Base-by-base conservation (phyloP, 2,888 invertebrate species). In the Trachelus iudaicus region DNA sequence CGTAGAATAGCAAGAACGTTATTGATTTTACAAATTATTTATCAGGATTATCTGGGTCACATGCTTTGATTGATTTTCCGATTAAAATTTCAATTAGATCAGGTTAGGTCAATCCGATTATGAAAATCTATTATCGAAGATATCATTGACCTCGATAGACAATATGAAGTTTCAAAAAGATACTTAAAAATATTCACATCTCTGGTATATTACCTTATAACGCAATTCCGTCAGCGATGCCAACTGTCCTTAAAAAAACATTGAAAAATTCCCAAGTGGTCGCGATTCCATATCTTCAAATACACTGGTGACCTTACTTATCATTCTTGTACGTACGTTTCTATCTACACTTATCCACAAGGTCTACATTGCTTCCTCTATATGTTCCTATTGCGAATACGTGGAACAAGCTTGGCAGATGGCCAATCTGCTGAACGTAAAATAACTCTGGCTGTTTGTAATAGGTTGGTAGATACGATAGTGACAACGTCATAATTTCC, bases 391-490 rank as follows among this genome's bases (percentile, higher is more conserved):
- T 56, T 56, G 56, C 56, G 2, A 56, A 56, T 56, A 15, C 56
- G 56, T 15, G 56, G 56, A 82, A 86, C 86, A 87, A 87, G 83
- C 80, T 87, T 88, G 88, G 88, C 87, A 34, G 71, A 31, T 76
- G 75, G 69, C 87, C 88, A 88, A 83, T 79, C 79, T 79, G 80
- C 81, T 83, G 86, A 85, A 83, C 82, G 83, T 87, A 85, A 84
- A 88, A 88, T 87, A 87, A 87, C 87, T 84, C 81, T 83, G 78
- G 79, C 81, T 74, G 74, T 71, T 33, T 56, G 56, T 56, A 56
- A 56, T 56, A 56, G 56, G 75, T 75, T 76, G 76, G 31, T 37
- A 35, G 31, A 81, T 76, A 78, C 73, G 76, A 80, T 79, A 81
- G 81, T 80, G 79, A 79, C 82, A 83, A 80, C 82, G 79, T 77